Evolutionary conservation across 2,113 vertebrate species (phyloP).

Genomic region (Pomatorhinus ruficollis): DNA sequence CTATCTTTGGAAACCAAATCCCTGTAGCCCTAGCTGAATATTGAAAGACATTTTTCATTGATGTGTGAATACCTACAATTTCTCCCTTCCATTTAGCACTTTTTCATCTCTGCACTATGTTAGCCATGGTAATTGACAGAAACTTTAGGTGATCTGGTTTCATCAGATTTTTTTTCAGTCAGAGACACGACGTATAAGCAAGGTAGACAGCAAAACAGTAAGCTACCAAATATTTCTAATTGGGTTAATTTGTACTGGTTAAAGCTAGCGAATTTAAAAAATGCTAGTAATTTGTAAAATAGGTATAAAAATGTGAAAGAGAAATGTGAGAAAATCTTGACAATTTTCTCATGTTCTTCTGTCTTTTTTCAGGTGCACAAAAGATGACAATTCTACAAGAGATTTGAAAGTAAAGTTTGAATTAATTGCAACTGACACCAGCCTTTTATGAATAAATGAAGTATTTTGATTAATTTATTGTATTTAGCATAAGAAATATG

Average conservation of each 20-base stretch:
- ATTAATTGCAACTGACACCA: neutral
- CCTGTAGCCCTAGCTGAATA: neutral
- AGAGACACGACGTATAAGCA: neutral
- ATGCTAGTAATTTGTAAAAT: neutral
- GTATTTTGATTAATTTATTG: neutral
- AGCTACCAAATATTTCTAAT: neutral
- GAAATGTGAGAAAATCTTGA: neutral
- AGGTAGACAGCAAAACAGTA: neutral
- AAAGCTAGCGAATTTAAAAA: neutral
- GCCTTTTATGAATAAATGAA: neutral
- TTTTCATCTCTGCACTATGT: neutral
- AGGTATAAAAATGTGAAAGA: neutral
- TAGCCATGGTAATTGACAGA: neutral
- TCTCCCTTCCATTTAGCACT: neutral
- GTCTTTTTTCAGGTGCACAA: neutral
- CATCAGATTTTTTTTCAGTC: neutral
- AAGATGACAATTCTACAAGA: neutral
- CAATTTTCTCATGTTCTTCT: neutral
- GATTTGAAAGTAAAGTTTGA: neutral
- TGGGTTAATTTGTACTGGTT: neutral
- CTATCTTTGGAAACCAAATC: neutral
- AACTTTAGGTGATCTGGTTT: neutral
- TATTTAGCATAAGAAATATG: neutral
- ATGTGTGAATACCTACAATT: neutral
- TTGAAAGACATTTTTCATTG: neutral